Evolutionary conservation across 2,888 invertebrate genomes (phyloP), one percentile per base, ranked within the genome.

Genomic region (Andricus curvator): DNA sequence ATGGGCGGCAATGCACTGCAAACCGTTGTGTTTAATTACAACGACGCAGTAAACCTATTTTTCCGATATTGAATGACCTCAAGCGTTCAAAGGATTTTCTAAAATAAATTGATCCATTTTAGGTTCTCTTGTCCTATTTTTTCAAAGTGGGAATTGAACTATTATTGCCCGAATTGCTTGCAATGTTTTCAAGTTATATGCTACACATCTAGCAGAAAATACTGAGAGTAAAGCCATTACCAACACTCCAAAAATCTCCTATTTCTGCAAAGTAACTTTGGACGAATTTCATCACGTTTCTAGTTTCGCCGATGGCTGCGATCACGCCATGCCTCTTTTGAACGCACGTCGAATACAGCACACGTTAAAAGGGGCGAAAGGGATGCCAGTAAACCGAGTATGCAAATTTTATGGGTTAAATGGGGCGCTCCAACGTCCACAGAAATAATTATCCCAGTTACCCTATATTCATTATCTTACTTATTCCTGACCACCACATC

Each of bases 361-460:
- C n/a, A 51, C 56, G 70, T 56, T 70, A 56, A 67, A 78, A 70
- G 81, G 44, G 44, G 44, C 4, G 44, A 68, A 78, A 70, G 81
- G 44, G 44, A 5, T 44, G 44, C 44, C 44, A 44, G 44, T 44
- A 44, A 44, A 44, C 44, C 44, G 84, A 84, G 81, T 87, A 89
- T 89, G 89, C 86, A 89, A 89, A 89, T 89, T 89, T 88, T 88
- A 89, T 88, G 88, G 89, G 88, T 86, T 89, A 89, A 89, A 88
- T 88, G 88, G 88, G 79, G 82, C 87, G 86, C 82, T 82, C 84
- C 84, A 86, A 85, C 85, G 83, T 83, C 86, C 87, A 84, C 86
- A 88, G 89, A 89, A 89, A 89, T 89, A 89, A 89, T 89, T 89
- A 89, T 87, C 85, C 86, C 84, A 83, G 87, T 88, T 86, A 87